Base-by-base conservation (phyloP, 2,113 vertebrate species). In the Clarias batrachus region DNA sequence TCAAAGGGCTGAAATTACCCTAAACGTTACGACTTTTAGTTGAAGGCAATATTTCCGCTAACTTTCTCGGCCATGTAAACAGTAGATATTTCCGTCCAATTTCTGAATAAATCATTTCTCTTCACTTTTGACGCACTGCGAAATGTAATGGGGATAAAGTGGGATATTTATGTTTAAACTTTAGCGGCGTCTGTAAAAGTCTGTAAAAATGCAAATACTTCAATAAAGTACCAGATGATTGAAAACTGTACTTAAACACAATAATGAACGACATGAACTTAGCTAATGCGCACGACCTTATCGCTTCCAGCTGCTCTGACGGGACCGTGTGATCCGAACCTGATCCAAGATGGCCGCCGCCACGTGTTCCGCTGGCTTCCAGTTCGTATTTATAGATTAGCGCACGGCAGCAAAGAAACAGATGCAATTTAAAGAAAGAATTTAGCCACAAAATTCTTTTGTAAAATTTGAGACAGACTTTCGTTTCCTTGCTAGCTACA, bases 261-360 rank as follows among this genome's bases (percentile, higher is more conserved):
- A 4, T 30, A 68, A 68, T 13, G 14, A 33, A 9, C 37, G 7
- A 2, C 66, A 33, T 33, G 5, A 70, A 17, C 1, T 0, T 19
- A n/a, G 2, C 13, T 19, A 60, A 60, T 5, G 19, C 59, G 19
- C 16, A 60, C 59, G 2, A 17, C 17, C 3, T 17, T 19, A 59
- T 59, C 57, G 4, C 57, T 59, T 59, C 57, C 59, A 60, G 59
- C 16, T 60, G 16, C 59, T 4, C 68, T 1, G 27, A 8, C 0
- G 7, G 30, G 30, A 37, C 68, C 17, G 21, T 11, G 68, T 21
- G 33, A 41, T 4, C 41, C 33, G 10, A 41, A 71, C 12, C 70
- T 19, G 17, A 41, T 71, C 71, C 71, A 52, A 74, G 71, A 74
- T 74, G 71, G 71, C 71, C 41, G 71, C 71, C 71, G 25, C 10